phyloP scores from a whole-genome alignment of 2,797 vertebrate species.

The Graptemys geographica region DNA sequence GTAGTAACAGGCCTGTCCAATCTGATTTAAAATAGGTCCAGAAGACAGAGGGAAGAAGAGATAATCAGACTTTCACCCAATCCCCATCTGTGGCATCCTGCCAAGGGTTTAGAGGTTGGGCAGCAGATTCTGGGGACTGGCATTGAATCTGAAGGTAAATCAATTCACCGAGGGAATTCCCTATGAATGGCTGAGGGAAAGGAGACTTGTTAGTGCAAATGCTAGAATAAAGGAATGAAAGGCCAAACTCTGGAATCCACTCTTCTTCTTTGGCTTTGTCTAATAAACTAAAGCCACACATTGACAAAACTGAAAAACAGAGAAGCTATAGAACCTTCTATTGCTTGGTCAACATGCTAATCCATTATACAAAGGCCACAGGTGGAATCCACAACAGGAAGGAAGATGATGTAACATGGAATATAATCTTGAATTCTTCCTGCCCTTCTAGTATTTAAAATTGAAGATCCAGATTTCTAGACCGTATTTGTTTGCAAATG shows the following conservation, averaged over 20 bases:
- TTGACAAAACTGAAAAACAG: neutral
- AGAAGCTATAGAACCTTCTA: neutral
- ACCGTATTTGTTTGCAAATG: neutral
- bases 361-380: neutral
- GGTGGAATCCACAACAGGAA: neutral
- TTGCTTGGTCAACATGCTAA: neutral
- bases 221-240: neutral
- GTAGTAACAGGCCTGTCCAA: neutral
- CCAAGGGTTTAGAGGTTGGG: neutral
- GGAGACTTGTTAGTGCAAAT: neutral
- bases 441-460: neutral
- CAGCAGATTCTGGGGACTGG: neutral
- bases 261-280: fast-evolving
- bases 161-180: neutral
- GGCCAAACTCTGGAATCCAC: neutral
- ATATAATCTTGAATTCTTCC: neutral
- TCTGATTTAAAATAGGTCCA: neutral
- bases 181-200: neutral
- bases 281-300: neutral
- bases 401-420: neutral
- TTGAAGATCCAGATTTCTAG: neutral
- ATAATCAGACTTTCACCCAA: fast-evolving
- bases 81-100: fast-evolving
- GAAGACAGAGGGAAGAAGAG: neutral
- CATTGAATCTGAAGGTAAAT: neutral